Evolutionary conservation across 2,888 invertebrate genomes (phyloP), one percentile per base, ranked within the genome.

Genomic region (Maniola hyperantus): DNA sequence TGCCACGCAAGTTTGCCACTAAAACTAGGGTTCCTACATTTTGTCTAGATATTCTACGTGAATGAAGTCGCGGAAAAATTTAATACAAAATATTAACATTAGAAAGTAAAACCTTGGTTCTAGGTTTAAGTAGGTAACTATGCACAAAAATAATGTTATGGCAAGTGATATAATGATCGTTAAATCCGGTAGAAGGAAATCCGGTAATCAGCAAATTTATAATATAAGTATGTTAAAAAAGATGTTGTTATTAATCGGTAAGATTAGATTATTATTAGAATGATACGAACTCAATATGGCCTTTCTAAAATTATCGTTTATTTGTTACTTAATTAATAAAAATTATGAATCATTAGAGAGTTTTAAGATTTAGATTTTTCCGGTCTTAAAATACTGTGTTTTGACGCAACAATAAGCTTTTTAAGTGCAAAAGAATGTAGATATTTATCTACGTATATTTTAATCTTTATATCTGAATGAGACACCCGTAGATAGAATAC

Each of bases 111-210:
- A 48, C 15, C 15, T 48, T 48, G 18, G 48, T 48, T 48, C 7
- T 48, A 48, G 18, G 8, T 48, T 18, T 2, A 15, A 46, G 15
- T 46, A 42, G 2, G 18, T 15, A 15, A 11, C 42, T 42, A 44
- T 8, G 10, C 11, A 39, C 11, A 10, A 11, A 46, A 15, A 8
- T 8, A 18, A 18, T 8, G 18, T 48, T 15, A 18, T 13, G 50
- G 20, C 10, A 51, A 50, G 11, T 50, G 15, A 46, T 48, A 50
- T 18, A 26, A 51, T 51, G 11, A 26, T 26, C 20, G 5, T 51
- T 26, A 11, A 26, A 18, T 18, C n/a, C n/a, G n/a, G 15, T 57
- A 42, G 2, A 39, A 42, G 57, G 57, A 57, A 57, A 57, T 57
- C 57, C 57, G 57, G 39, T 42, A 57, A 20, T 39, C 10, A 18